Evolutionary conservation across 2,797 vertebrate species (phyloP).

Genomic region (Menidia menidia): DNA sequence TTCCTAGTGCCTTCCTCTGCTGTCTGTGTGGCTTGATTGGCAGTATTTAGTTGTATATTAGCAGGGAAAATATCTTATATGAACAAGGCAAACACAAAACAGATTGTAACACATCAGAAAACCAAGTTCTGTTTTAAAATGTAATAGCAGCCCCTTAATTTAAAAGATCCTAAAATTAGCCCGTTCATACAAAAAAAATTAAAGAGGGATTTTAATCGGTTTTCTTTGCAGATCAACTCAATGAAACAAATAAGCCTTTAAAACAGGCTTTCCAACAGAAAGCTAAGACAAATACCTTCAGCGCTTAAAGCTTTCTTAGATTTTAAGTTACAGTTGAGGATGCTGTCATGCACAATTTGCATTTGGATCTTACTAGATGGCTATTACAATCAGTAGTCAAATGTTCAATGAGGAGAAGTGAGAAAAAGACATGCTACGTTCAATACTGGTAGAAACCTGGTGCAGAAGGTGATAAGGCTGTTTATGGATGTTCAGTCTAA

Average conservation of each 20-base stretch:
- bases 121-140: too few relatives aligned
- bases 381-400: slow-evolving; percentile 48
- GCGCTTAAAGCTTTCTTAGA: slow-evolving; percentile 3
- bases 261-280: background rate
- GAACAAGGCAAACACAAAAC: too few relatives aligned
- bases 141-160: too few relatives aligned
- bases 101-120: too few relatives aligned
- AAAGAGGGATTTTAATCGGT: background rate
- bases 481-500: slow-evolving; percentile 70
- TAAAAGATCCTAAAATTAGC: too few relatives aligned
- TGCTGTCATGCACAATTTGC: slow-evolving; percentile 33
- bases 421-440: slow-evolving; percentile 24
- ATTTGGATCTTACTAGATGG: slow-evolving; percentile 30
- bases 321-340: background rate
- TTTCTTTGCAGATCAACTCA: background rate
- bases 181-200: background rate
- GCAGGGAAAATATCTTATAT: too few relatives aligned
- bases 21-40: too few relatives aligned
- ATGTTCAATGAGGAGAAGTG: slow-evolving; percentile 48
- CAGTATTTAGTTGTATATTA: too few relatives aligned
- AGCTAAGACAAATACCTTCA: slow-evolving; percentile 1
- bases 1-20: too few relatives aligned
- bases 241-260: slow-evolving; percentile 3
- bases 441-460: slow-evolving; percentile 54
- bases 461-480: slow-evolving; percentile 73